Conservation (phyloP, 2,113 vertebrate species). For the Varanus salvator region DNA sequence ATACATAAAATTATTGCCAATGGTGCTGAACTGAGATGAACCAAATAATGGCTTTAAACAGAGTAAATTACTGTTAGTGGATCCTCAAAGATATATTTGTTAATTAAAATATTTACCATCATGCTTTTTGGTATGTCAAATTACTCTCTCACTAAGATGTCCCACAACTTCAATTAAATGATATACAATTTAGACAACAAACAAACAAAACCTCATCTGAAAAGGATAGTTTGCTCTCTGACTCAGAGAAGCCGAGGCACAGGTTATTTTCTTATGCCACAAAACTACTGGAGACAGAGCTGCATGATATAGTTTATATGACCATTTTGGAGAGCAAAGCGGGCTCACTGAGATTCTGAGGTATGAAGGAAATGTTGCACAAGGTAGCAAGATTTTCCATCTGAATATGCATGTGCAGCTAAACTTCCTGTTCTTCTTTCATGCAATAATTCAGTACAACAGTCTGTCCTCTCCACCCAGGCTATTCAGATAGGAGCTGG, state of each 20-base stretch:
- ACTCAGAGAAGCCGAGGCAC: not conserved
- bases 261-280: not conserved
- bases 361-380: not conserved
- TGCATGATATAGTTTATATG: not conserved
- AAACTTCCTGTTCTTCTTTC: not conserved
- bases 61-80: not conserved
- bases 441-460: not conserved
- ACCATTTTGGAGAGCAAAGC: not conserved
- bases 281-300: not conserved
- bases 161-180: not conserved
- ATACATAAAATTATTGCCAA: no score
- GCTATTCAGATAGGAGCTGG: not conserved
- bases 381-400: not conserved
- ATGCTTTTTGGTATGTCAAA: not conserved
- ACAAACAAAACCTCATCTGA: not conserved
- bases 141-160: not conserved
- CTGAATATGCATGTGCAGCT: not conserved
- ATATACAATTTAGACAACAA: not conserved
- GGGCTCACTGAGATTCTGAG: not conserved
- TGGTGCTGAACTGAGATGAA: not conserved
- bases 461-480: not conserved
- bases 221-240: not conserved
- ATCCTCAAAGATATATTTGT: not conserved
- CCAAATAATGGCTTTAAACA: not conserved
- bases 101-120: not conserved